Conservation (phyloP, 2,888 invertebrate species). For the Philonicus albiceps region DNA sequence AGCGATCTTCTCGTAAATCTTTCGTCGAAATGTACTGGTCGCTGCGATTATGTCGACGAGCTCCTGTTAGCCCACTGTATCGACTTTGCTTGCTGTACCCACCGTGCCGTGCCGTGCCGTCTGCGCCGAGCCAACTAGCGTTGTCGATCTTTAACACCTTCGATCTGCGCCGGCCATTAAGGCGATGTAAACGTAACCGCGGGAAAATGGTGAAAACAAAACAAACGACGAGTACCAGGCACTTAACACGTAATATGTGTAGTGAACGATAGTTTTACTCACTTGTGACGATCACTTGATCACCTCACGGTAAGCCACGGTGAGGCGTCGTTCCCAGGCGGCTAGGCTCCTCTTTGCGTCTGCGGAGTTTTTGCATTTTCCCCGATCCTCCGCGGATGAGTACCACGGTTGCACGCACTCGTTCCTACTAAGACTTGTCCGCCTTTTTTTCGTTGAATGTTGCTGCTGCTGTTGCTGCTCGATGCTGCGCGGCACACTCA, state of each 20-base stretch:
- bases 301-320: constrained; percentile 26
- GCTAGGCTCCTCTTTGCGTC: background rate
- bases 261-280: constrained; percentile 41
- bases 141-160: constrained; percentile 35
- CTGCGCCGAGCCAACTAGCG: background rate
- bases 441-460: constrained; percentile 23
- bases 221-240: constrained; percentile 35
- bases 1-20: constrained; percentile 26
- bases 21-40: constrained; percentile 4
- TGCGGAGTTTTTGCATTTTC: background rate
- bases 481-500: background rate
- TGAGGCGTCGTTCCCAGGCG: background rate
- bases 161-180: constrained; percentile 20
- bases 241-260: constrained; percentile 42
- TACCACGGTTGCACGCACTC: constrained; percentile 3
- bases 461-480: constrained; percentile 15
- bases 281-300: constrained; percentile 42
- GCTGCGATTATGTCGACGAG: constrained; percentile 5
- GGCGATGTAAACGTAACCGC: constrained; percentile 16
- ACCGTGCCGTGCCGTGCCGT: background rate
- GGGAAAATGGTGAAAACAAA: constrained; percentile 28
- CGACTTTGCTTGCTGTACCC: background rate
- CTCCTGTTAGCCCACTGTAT: background rate
- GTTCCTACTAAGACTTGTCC: constrained; percentile 36
- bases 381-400: background rate